phyloP scores from a whole-genome alignment of 2,888 invertebrate species.

The Nemurella pictetii region DNA sequence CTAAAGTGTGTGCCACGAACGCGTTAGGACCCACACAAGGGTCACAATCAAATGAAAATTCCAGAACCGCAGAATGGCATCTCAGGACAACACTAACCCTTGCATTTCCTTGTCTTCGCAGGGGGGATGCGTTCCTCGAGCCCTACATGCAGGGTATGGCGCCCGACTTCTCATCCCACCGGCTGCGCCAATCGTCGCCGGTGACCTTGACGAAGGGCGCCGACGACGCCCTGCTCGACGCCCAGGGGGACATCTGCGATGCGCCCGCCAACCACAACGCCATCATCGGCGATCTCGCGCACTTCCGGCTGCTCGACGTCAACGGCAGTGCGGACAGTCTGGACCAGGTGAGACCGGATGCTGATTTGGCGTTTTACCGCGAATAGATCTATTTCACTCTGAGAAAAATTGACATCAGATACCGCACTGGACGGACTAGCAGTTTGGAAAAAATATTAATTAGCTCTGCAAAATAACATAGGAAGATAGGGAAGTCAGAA shows the following conservation, averaged over 20 bases:
- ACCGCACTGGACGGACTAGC: too few species aligned
- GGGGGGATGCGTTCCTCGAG: slow-evolving; percentile 75
- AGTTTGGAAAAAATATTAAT: too few species aligned
- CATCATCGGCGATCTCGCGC: slow-evolving; percentile 50
- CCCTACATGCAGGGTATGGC: slow-evolving; percentile 69
- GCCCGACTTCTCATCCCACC: slow-evolving; percentile 49
- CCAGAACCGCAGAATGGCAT: too few species aligned
- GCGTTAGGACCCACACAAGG: too few species aligned
- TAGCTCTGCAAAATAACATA: too few species aligned
- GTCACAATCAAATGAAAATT: too few species aligned
- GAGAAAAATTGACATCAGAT: too few species aligned
- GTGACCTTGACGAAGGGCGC: slow-evolving; percentile 44
- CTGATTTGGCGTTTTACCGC: too few species aligned
- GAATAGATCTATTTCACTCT: too few species aligned
- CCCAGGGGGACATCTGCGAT: slow-evolving; percentile 53
- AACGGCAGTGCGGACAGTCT: slow-evolving; percentile 57
- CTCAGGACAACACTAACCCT: not conserved
- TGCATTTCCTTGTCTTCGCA: slow-evolving; percentile 55
- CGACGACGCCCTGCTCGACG: slow-evolving; percentile 50
- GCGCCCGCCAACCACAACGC: slow-evolving; percentile 32
- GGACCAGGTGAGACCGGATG: slow-evolving; percentile 58
- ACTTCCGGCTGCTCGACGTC: slow-evolving; percentile 49
- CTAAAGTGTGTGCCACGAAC: too few species aligned
- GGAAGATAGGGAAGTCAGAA: too few species aligned
- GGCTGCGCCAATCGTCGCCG: slow-evolving; percentile 36